Percentiles rank a stretch among this genome's conserved stretches.
phyloP scores from a whole-genome alignment of 1,140 invertebrate species.

The Myzus persicae region DNA sequence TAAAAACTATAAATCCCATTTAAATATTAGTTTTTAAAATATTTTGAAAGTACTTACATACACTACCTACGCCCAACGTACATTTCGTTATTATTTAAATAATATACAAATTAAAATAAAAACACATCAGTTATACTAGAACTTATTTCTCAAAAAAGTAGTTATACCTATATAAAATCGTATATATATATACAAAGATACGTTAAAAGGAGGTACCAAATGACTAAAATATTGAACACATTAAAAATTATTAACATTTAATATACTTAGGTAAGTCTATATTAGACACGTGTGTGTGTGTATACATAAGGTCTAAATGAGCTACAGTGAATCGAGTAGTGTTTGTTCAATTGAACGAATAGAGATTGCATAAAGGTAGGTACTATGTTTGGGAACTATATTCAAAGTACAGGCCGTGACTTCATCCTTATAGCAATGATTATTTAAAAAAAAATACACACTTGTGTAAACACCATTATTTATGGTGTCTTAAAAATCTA shows the following conservation, averaged over 20 bases:
- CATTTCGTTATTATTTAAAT: neutral
- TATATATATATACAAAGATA: neutral
- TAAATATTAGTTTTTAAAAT: no score
- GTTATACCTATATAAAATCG: neutral
- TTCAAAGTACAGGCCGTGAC: neutral
- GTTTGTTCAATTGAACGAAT: neutral
- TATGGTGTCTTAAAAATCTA: slow-evolving; percentile 29
- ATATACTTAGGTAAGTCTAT: slow-evolving; percentile 3
- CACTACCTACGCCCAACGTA: neutral
- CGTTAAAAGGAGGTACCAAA: neutral
- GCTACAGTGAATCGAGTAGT: neutral
- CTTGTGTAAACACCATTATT: slow-evolving; percentile 16
- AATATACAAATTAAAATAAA: neutral
- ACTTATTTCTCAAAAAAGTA: neutral
- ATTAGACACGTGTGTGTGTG: neutral
- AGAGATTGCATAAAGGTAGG: neutral
- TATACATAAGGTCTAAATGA: neutral
- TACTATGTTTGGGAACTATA: neutral
- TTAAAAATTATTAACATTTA: neutral
- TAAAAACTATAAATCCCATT: no score
- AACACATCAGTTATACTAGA: no score
- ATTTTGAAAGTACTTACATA: no score
- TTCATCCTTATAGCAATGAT: neutral
- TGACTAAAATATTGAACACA: neutral
- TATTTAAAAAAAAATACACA: neutral